Evolutionary conservation across 2,797 vertebrate species (phyloP).

Genomic region (Craterocephalus amniculus): DNA sequence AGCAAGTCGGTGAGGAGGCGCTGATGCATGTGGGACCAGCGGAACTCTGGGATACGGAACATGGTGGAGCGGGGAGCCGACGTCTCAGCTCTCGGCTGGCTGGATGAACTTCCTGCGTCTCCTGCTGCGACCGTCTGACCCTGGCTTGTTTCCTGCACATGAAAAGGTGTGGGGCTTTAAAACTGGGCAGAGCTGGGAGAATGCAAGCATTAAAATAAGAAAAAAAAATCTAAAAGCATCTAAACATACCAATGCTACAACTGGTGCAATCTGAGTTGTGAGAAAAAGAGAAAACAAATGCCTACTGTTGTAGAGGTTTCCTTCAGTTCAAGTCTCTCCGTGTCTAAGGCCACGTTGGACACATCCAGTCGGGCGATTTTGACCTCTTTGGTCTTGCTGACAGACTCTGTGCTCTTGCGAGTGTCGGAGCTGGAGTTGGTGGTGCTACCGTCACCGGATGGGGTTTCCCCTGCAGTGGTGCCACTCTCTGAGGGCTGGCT

Average conservation of each 20-base stretch:
- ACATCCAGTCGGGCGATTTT: constrained; percentile 94
- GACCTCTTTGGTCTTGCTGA: constrained; percentile 83
- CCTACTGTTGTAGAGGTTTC: constrained; percentile 83
- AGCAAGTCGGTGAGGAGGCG: constrained; percentile 96
- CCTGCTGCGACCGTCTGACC: constrained; percentile 63
- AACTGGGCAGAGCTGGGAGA: background rate
- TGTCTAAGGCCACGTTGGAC: constrained; percentile 96
- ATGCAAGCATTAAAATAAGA: no score
- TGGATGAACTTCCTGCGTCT: constrained; percentile 63
- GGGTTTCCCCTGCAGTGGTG: constrained; percentile 23
- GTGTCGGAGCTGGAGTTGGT: constrained; percentile 37
- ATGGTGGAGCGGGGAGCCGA: constrained; percentile 84
- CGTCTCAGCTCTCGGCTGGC: constrained; percentile 82
- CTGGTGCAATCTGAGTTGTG: background rate
- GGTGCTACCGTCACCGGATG: constrained; percentile 7
- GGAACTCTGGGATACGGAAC: constrained; percentile 97
- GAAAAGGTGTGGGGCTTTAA: background rate
- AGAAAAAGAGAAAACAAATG: background rate
- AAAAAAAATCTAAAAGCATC: no score
- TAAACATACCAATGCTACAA: background rate
- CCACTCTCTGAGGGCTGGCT: constrained; percentile 38
- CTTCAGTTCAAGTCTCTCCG: constrained; percentile 91
- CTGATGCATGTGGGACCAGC: constrained; percentile 97
- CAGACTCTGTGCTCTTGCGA: constrained; percentile 48
- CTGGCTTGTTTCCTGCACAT: constrained; percentile 76